phyloP scores from a whole-genome alignment of 2,113 vertebrate species.

The Oxygymnocypris stewartii region DNA sequence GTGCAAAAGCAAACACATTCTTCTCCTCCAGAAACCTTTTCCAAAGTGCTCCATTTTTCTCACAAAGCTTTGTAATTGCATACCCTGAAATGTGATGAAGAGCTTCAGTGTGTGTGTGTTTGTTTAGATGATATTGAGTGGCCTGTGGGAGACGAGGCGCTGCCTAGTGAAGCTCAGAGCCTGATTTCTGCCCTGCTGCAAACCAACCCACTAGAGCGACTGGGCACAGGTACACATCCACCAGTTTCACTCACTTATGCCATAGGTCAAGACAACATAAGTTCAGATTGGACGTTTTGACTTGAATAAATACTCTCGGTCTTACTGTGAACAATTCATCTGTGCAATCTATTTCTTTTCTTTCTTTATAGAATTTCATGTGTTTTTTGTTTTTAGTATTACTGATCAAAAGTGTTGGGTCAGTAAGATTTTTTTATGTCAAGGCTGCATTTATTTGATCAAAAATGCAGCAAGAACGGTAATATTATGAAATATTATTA shows the following conservation, averaged over 20 bases:
- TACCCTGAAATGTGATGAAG: constrained; percentile 8
- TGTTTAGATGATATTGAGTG: constrained; percentile 86
- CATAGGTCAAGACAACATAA: background rate
- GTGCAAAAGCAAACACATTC: background rate
- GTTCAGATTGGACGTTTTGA: background rate
- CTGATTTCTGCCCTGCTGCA: constrained; percentile 88
- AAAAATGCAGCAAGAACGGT: background rate
- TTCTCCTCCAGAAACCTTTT: background rate
- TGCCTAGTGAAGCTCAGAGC: constrained; percentile 83
- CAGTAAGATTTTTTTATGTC: background rate
- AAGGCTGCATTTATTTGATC: background rate
- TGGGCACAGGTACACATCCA: constrained; percentile 81
- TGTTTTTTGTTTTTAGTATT: background rate
- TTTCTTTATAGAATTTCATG: background rate
- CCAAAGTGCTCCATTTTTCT: background rate
- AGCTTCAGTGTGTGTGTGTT: constrained; percentile 15
- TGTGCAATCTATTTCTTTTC: background rate
- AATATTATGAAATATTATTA: background rate
- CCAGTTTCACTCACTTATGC: background rate
- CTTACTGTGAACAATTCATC: background rate
- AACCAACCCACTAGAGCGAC: constrained; percentile 85
- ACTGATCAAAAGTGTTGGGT: background rate
- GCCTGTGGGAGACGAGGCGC: constrained; percentile 87
- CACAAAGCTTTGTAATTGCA: background rate
- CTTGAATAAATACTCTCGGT: background rate